These are phyloP conservation scores for Tinea pellionella DNA, from an alignment of 2,888 invertebrate species.

Conservation along the genomic window DNA sequence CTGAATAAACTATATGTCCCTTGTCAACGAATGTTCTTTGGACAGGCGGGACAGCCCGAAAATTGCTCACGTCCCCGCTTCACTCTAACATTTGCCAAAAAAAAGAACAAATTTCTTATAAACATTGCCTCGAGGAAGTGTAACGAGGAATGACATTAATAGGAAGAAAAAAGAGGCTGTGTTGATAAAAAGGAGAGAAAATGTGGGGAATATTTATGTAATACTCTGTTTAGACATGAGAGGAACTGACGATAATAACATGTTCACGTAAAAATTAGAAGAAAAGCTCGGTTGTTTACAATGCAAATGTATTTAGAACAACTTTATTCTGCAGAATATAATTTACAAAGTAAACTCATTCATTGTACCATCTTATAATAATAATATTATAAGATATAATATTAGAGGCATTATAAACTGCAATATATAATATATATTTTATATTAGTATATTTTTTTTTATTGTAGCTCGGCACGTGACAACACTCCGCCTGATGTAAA, in stretches of 20 bases:
- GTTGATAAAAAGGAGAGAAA: background rate
- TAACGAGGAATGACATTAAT: constrained; percentile 2
- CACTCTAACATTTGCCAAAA: background rate
- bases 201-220: background rate
- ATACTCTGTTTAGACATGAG: background rate
- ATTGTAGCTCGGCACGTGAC: too few species aligned
- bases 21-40: background rate
- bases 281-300: too few species aligned
- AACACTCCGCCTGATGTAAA: too few species aligned
- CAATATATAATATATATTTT: too few species aligned
- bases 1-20: constrained; percentile 4
- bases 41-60: constrained; percentile 1
- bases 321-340: too few species aligned
- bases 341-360: too few species aligned
- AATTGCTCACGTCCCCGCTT: constrained; percentile 3
- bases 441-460: too few species aligned
- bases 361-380: too few species aligned
- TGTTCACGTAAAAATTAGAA: too few species aligned
- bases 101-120: background rate
- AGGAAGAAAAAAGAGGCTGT: constrained; percentile 1
- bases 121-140: background rate
- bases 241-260: background rate
- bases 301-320: too few species aligned
- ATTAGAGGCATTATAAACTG: too few species aligned
- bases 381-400: too few species aligned